Percentiles rank a stretch among this genome's conserved stretches.
Evolutionary conservation across 2,797 vertebrate species (phyloP).

Genomic region (Notoglanidium macrostoma): DNA sequence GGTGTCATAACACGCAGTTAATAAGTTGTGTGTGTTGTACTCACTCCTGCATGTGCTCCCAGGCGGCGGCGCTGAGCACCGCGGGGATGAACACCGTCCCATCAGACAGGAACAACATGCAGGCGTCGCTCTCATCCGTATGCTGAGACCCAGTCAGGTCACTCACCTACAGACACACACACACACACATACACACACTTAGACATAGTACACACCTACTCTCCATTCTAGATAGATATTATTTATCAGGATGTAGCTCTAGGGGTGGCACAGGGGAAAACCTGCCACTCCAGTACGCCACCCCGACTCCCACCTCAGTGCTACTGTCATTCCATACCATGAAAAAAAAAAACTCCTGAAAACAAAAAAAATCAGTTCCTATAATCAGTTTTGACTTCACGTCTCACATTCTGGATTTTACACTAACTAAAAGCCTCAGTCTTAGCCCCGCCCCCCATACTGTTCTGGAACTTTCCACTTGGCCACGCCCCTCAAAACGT

Average conservation of each 20-base stretch:
- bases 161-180: conserved; percentile 39
- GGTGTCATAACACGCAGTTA: conserved; percentile 56
- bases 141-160: conserved; percentile 43
- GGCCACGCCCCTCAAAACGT: background rate
- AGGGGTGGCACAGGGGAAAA: background rate
- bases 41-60: conserved; percentile 56
- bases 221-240: too few relatives aligned
- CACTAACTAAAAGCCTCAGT: too few relatives aligned
- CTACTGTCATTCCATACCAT: background rate
- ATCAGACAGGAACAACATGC: conserved; percentile 55
- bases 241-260: background rate
- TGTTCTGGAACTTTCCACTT: background rate
- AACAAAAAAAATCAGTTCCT: too few relatives aligned
- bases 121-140: conserved; percentile 38
- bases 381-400: background rate
- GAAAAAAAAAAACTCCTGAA: background rate
- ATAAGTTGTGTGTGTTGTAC: conserved; percentile 45
- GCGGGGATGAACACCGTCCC: conserved; percentile 51
- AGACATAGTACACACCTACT: background rate
- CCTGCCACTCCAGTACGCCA: background rate
- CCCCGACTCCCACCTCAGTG: background rate
- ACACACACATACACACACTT: background rate
- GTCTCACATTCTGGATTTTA: background rate
- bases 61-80: conserved; percentile 48
- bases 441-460: background rate